phyloP scores from a whole-genome alignment of 2,113 vertebrate genomes.

The Ageneiosus marmoratus region DNA sequence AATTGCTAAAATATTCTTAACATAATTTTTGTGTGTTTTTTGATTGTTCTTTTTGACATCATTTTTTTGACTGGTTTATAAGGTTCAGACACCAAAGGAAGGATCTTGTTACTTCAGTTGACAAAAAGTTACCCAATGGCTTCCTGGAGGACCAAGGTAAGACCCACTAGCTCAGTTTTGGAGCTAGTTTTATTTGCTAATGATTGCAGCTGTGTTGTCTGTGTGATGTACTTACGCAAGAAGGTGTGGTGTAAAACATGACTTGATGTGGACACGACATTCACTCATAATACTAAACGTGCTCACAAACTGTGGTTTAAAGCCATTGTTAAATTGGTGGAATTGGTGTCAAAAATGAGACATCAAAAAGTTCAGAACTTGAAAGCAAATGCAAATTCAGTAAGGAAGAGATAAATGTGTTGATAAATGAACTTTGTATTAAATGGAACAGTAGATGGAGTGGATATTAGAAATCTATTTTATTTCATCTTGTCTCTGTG shows the following conservation, averaged over 20 bases:
- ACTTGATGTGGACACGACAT: background rate
- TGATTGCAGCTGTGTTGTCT: background rate
- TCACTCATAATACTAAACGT: background rate
- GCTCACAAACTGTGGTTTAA: background rate
- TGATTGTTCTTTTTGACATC: constrained; percentile 20
- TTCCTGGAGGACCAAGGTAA: constrained; percentile 96
- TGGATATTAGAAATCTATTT: background rate
- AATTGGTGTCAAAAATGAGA: background rate
- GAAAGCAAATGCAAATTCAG: background rate
- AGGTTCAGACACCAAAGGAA: constrained; percentile 94
- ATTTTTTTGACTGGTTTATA: constrained; percentile 15
- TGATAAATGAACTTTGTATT: background rate
- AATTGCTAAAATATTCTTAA: background rate
- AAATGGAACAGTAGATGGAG: background rate
- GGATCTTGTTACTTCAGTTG: constrained; percentile 83
- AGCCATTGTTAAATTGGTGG: background rate
- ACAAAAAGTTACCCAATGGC: constrained; percentile 96
- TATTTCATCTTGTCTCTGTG: background rate
- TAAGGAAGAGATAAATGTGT: background rate
- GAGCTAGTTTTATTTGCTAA: background rate
- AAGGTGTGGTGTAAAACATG: background rate
- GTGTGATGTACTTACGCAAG: background rate
- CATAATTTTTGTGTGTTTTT: background rate
- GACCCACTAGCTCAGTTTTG: background rate
- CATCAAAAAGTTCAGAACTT: background rate